phyloP scores from a whole-genome alignment of 2,888 invertebrate species.

The Habroteleia sp. region DNA sequence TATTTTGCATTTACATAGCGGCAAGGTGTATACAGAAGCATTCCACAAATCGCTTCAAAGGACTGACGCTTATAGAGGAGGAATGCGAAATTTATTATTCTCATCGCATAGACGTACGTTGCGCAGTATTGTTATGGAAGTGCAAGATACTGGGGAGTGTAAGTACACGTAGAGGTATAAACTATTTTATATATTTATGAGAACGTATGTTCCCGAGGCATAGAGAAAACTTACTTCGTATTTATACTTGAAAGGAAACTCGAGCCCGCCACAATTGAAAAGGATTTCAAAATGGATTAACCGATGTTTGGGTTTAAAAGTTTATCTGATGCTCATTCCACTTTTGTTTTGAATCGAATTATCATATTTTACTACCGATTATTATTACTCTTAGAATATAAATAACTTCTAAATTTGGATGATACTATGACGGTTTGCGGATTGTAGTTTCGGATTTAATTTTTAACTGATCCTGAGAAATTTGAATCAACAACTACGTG shows the following conservation, averaged over 20 bases:
- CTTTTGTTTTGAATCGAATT: too few relatives aligned
- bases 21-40: slow-evolving; percentile 19
- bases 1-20: slow-evolving; percentile 1
- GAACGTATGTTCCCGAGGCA: slow-evolving; percentile 63
- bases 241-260: slow-evolving; percentile 27
- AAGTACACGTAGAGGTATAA: slow-evolving; percentile 31
- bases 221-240: slow-evolving; percentile 30
- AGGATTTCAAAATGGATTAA: slow-evolving; percentile 29
- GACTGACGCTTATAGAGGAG: slow-evolving; percentile 40
- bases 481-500: too few relatives aligned
- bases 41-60: slow-evolving; percentile 52
- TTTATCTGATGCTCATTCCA: slow-evolving; percentile 10
- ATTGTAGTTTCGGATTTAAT: too few relatives aligned
- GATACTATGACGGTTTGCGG: too few relatives aligned
- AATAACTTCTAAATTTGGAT: too few relatives aligned
- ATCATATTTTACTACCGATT: too few relatives aligned
- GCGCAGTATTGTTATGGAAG: slow-evolving; percentile 46
- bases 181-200: slow-evolving; percentile 54
- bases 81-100: slow-evolving; percentile 56
- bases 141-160: slow-evolving; percentile 24
- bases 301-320: slow-evolving; percentile 1
- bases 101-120: slow-evolving; percentile 42
- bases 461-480: too few relatives aligned
- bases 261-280: slow-evolving; percentile 25
- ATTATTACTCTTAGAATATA: too few relatives aligned